Percentiles rank a stretch among this genome's conserved stretches.
These are phyloP conservation scores for Pimephales promelas DNA, from an alignment of 2,113 vertebrate genomes.

Conservation along the genomic window DNA sequence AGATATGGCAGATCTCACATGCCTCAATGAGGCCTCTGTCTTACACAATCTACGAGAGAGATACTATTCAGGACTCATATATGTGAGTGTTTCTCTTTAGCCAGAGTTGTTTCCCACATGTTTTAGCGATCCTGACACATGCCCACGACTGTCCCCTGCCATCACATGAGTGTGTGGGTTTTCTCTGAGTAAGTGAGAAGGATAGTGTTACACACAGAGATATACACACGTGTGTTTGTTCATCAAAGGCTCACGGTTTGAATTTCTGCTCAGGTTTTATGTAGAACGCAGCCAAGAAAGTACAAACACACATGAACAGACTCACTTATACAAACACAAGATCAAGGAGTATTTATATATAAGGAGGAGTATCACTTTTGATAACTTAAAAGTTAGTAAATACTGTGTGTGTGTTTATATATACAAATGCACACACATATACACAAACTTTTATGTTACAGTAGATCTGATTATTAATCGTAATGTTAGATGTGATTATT, in stretches of 20 bases:
- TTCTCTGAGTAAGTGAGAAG: conserved; percentile 14
- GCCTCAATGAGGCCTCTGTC: conserved; percentile 82
- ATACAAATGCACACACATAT: too few relatives aligned
- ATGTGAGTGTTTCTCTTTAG: conserved; percentile 65
- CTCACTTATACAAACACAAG: conserved; percentile 11
- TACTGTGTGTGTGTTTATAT: too few relatives aligned
- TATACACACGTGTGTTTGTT: conserved; percentile 34
- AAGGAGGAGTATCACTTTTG: too few relatives aligned
- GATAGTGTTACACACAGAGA: conserved; percentile 38
- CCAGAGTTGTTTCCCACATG: not conserved
- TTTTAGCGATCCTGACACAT: conserved; percentile 26
- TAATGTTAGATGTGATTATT: too few relatives aligned
- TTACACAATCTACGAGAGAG: conserved; percentile 81
- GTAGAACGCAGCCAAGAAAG: not conserved
- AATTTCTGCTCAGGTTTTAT: conserved; percentile 34
- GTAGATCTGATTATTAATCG: too few relatives aligned
- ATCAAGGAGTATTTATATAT: not conserved
- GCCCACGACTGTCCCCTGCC: not conserved
- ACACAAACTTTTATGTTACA: too few relatives aligned
- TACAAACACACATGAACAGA: conserved; percentile 30
- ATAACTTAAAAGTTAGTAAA: too few relatives aligned
- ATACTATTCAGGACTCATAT: conserved; percentile 82
- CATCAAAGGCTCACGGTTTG: conserved; percentile 11
- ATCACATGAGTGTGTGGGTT: conserved; percentile 38
- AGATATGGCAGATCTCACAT: conserved; percentile 85